Conservation (phyloP, 2,113 vertebrate genomes). For the Catharus bicknelli region DNA sequence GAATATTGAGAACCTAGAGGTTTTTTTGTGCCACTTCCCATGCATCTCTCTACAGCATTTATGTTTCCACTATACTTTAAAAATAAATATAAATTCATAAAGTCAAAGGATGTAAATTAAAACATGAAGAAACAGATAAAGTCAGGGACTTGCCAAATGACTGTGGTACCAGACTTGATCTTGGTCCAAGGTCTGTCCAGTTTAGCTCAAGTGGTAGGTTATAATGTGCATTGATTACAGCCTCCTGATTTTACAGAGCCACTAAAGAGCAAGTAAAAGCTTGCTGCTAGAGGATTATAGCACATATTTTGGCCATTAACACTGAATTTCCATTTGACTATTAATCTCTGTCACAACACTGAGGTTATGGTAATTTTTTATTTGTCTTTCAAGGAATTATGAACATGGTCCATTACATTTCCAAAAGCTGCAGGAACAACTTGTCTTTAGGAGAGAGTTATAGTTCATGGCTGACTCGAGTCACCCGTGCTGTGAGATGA, state of each 20-base stretch:
- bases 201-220: background rate
- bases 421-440: slow-evolving; percentile 59
- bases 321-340: slow-evolving; percentile 40
- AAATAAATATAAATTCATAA: background rate
- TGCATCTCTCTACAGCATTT: background rate
- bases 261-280: slow-evolving; percentile 22
- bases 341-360: slow-evolving; percentile 54
- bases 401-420: slow-evolving; percentile 50
- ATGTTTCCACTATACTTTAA: background rate
- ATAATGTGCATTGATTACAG: slow-evolving; percentile 34
- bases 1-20: background rate
- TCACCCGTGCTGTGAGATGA: background rate
- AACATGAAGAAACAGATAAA: slow-evolving; percentile 2
- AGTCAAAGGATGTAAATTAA: background rate
- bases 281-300: slow-evolving; percentile 40
- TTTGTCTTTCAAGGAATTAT: slow-evolving; percentile 65
- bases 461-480: slow-evolving; percentile 42
- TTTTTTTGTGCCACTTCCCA: background rate
- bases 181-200: slow-evolving; percentile 15
- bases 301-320: slow-evolving; percentile 43
- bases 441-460: slow-evolving; percentile 44
- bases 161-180: background rate
- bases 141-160: background rate
- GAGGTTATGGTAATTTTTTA: slow-evolving; percentile 62
- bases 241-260: background rate